Percentiles rank a stretch among this genome's conserved stretches.
Evolutionary conservation across 1,140 invertebrate genomes (phyloP).

Genomic region (Sinonovacula constricta): DNA sequence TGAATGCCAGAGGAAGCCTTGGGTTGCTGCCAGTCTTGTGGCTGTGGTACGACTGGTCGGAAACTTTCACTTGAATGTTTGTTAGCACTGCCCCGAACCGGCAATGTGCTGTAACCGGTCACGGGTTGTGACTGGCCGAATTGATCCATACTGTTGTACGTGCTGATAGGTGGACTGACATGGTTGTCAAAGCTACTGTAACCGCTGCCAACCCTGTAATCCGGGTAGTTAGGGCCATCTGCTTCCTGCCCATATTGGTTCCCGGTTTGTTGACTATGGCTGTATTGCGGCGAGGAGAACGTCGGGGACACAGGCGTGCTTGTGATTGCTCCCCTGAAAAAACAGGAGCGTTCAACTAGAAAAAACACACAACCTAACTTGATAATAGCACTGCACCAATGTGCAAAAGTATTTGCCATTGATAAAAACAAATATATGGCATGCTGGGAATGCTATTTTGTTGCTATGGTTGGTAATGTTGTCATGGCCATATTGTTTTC

Average conservation of each 20-base stretch:
- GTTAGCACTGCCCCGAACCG: slow-evolving; percentile 14
- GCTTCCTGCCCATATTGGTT: slow-evolving; percentile 10
- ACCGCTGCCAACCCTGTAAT: slow-evolving; percentile 43
- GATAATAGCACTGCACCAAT: too few species aligned
- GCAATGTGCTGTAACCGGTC: slow-evolving; percentile 44
- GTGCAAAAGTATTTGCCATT: too few species aligned
- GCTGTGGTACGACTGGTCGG: slow-evolving; percentile 21
- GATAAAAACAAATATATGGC: too few species aligned
- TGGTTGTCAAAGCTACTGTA: slow-evolving; percentile 17
- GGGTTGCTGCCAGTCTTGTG: slow-evolving; percentile 6
- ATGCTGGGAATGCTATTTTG: too few species aligned
- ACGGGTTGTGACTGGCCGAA: slow-evolving; percentile 33
- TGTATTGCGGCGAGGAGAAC: slow-evolving; percentile 17
- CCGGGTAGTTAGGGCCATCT: slow-evolving; percentile 22
- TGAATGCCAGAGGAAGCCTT: slow-evolving; percentile 43
- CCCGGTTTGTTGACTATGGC: not conserved
- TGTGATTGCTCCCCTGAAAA: slow-evolving; percentile 14
- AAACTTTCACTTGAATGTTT: slow-evolving; percentile 45
- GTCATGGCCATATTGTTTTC: too few species aligned
- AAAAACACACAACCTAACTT: too few species aligned
- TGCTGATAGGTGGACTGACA: slow-evolving; percentile 21
- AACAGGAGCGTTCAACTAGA: too few species aligned
- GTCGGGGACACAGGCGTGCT: slow-evolving; percentile 39
- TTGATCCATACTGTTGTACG: slow-evolving; percentile 31
- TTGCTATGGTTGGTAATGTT: too few species aligned